phyloP scores from a whole-genome alignment of 2,888 invertebrate species.

The Leptogaster cylindrica region DNA sequence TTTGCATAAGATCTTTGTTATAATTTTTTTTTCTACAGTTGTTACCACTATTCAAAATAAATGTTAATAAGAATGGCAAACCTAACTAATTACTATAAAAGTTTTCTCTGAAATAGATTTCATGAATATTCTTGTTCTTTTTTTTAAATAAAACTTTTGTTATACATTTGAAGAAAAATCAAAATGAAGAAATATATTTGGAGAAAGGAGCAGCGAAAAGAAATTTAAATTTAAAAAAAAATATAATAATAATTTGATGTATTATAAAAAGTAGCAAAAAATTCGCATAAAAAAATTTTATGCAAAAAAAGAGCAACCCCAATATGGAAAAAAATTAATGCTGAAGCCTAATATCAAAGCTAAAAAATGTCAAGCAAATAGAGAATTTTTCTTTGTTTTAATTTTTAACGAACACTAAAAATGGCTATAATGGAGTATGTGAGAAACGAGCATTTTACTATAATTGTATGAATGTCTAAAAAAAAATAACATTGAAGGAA shows the following conservation, averaged over 20 bases:
- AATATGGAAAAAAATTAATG: neutral
- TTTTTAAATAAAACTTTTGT: neutral
- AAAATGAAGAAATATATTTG: neutral
- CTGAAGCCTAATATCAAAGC: slow-evolving; percentile 2
- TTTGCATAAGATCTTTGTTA: no score
- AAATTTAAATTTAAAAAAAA: neutral
- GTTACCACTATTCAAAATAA: no score
- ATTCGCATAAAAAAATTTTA: neutral
- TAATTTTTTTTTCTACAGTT: no score
- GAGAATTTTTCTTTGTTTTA: slow-evolving; percentile 23
- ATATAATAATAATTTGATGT: neutral
- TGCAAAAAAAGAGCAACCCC: neutral
- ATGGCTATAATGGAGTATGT: slow-evolving; percentile 11
- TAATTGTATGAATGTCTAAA: slow-evolving; percentile 8
- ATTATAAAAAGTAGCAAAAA: neutral
- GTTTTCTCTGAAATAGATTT: no score
- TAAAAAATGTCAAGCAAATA: neutral
- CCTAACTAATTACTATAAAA: no score
- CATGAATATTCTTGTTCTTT: neutral
- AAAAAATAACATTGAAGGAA: slow-evolving; percentile 11
- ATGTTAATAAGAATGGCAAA: no score
- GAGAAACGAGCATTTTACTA: neutral
- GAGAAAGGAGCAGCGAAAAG: neutral
- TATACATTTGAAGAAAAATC: neutral
- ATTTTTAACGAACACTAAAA: slow-evolving; percentile 7